These are phyloP conservation scores for Timandra comae DNA, from an alignment of 2,888 invertebrate species.

Conservation along the genomic window DNA sequence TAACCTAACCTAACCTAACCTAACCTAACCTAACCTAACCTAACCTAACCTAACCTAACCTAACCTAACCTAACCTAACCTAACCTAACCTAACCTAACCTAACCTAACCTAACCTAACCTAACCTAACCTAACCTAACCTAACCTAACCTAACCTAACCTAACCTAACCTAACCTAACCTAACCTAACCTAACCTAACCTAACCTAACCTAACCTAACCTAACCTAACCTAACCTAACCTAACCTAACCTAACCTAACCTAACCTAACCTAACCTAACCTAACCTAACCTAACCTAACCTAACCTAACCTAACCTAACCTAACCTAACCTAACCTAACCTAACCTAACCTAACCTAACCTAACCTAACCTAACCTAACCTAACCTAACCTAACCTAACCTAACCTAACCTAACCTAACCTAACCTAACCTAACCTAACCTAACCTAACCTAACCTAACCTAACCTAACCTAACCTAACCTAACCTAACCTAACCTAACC, in stretches of 20 bases:
- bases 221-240: slow-evolving; percentile 18
- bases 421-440: slow-evolving; percentile 18
- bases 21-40: slow-evolving; percentile 18
- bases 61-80: slow-evolving; percentile 18
- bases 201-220: slow-evolving; percentile 21
- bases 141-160: slow-evolving; percentile 20
- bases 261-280: slow-evolving; percentile 11
- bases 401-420: slow-evolving; percentile 18
- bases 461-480: slow-evolving; percentile 13
- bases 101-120: slow-evolving; percentile 15
- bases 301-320: slow-evolving; percentile 14
- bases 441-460: slow-evolving; percentile 16
- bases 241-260: slow-evolving; percentile 15
- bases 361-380: slow-evolving; percentile 19
- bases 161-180: slow-evolving; percentile 19
- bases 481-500: slow-evolving; percentile 15
- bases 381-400: slow-evolving; percentile 19
- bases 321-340: slow-evolving; percentile 15
- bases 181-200: slow-evolving; percentile 20
- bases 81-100: slow-evolving; percentile 14
- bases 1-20: slow-evolving; percentile 11
- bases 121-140: slow-evolving; percentile 18
- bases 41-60: slow-evolving; percentile 18
- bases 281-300: slow-evolving; percentile 16
- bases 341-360: slow-evolving; percentile 17